Evolutionary conservation across 2,797 vertebrate genomes (phyloP), one percentile per base, ranked within the genome.

Genomic region (Urosaurus nigricauda): DNA sequence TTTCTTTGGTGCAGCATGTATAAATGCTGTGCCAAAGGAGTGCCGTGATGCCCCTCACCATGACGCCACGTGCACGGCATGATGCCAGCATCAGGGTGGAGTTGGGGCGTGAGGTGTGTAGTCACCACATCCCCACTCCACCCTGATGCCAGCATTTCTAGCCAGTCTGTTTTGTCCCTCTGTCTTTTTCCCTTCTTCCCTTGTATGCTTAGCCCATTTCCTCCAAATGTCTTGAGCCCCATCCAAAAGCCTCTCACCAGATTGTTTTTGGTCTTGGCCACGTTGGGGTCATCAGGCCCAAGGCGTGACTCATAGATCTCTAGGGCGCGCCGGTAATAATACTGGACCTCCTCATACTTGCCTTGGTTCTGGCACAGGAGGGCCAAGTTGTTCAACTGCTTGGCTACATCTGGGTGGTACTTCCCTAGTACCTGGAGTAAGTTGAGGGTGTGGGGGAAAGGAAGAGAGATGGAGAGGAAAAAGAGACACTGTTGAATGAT

Each of bases 331-430:
- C 94, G 93, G 40, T 96, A 96, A 87, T 96, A 96, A 79, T 96
- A 92, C 2, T 96, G 96, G 51, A 96, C 96, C 60, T 96, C 96
- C 71, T 96, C 96, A 0, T 95, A 96, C 71, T 96, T 96, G 90
- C 96, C 96, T 91, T 96, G 96, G 93, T 96, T 96, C 92, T 96
- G 96, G 83, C 96, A 96, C 87, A 96, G 92, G 63, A 96, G 90
- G 0, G 96, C 96, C 91, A 96, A 89, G 70, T 96, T 96, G 92
- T 96, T 96, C 89, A 96, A 93, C 93, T 96, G 96, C 87, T 96
- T 96, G 83, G 95, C 96, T 60, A 96, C 96, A 0, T 96, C 96
- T 0, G 98, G 98, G 75, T 98, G 98, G 91, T 98, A 98, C 90
- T 96, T 97, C 37, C 98, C 98, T 2, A 96, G 91, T 74, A 96